Conservation (phyloP, 2,888 invertebrate genomes). For the Xestoiulus laeticollis region DNA sequence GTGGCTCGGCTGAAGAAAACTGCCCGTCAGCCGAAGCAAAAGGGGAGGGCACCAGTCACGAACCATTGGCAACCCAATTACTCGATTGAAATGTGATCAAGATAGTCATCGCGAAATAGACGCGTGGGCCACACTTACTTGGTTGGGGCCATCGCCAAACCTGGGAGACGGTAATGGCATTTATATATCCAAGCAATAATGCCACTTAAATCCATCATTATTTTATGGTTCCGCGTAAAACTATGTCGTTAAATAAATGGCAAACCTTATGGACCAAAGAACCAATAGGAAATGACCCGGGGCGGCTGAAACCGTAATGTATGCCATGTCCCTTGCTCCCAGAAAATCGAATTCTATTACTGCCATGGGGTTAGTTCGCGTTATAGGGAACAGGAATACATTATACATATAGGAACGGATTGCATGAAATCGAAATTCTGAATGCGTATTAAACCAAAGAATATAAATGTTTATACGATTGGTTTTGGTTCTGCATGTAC, state of each 20-base stretch:
- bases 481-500: no score
- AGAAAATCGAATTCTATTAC: conserved; percentile 1
- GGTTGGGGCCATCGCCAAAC: not conserved
- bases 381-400: not conserved
- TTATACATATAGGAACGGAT: not conserved
- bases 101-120: not conserved
- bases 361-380: not conserved
- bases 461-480: not conserved
- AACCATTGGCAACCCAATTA: conserved; percentile 37
- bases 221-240: not conserved
- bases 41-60: conserved; percentile 33
- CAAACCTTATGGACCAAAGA: not conserved
- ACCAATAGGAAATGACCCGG: not conserved
- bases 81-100: conserved; percentile 34
- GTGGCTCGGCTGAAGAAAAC: not conserved
- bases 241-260: conserved; percentile 3
- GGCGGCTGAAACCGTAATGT: not conserved
- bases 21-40: conserved; percentile 7
- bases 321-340: not conserved
- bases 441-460: not conserved
- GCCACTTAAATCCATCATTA: conserved; percentile 37
- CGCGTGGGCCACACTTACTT: conserved; percentile 24
- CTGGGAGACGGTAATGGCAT: not conserved
- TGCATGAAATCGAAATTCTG: not conserved
- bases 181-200: conserved; percentile 34